phyloP scores from a whole-genome alignment of 2,888 invertebrate species.

The Tetragnatha montana region DNA sequence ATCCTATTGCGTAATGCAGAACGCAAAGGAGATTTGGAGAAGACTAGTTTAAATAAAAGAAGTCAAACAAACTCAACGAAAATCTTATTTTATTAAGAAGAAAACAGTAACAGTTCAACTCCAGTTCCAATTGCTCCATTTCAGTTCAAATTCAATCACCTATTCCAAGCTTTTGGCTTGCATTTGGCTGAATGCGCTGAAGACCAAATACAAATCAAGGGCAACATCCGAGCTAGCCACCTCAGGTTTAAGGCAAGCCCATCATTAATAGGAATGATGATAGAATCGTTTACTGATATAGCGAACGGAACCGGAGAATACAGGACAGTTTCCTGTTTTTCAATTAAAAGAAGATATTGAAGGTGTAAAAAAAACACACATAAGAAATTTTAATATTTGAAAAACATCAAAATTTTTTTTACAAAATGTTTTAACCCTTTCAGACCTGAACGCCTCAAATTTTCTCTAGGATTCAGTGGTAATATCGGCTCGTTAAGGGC shows the following conservation, averaged over 20 bases:
- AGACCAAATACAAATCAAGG: slow-evolving; percentile 4
- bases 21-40: no score
- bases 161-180: background rate
- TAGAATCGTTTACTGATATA: background rate
- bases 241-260: slow-evolving; percentile 60
- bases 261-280: slow-evolving; percentile 39
- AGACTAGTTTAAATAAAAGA: background rate
- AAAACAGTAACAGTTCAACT: background rate
- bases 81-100: background rate
- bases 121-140: slow-evolving; percentile 9
- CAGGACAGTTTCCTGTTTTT: background rate
- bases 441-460: no score
- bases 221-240: slow-evolving; percentile 62
- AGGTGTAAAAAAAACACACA: background rate
- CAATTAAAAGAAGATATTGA: background rate
- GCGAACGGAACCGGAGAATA: background rate
- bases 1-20: no score
- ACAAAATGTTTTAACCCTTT: no score
- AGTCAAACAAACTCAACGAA: background rate
- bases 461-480: no score
- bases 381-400: no score
- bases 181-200: slow-evolving; percentile 63
- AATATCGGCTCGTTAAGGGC: no score
- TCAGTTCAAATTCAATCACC: slow-evolving; percentile 3
- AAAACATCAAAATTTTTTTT: no score